phyloP scores from a whole-genome alignment of 2,113 vertebrate genomes.

The Colistium nudipinnis region DNA sequence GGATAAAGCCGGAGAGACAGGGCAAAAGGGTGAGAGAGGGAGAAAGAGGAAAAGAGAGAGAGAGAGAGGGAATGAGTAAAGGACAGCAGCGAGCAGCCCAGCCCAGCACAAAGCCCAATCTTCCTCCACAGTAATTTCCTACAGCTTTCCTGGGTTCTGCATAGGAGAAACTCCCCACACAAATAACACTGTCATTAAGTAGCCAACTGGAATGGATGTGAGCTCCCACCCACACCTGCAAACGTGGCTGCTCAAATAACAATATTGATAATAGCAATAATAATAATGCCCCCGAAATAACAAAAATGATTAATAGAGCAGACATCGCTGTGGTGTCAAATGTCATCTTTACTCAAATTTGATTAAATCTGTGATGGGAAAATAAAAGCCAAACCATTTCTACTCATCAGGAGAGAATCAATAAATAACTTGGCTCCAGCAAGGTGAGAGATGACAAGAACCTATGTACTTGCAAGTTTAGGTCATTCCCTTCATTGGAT shows the following conservation, averaged over 20 bases:
- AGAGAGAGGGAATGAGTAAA: conserved; percentile 26
- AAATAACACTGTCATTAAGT: conserved; percentile 79
- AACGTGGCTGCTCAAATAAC: conserved; percentile 49
- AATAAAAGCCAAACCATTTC: background rate
- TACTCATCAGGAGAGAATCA: background rate
- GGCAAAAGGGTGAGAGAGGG: conserved; percentile 53
- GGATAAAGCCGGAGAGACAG: conserved; percentile 56
- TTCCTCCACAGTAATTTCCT: conserved; percentile 80
- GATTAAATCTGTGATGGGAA: conserved; percentile 3
- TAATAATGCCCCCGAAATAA: conserved; percentile 43
- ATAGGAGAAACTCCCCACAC: conserved; percentile 59
- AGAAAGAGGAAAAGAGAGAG: conserved; percentile 19
- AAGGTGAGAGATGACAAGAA: conserved; percentile 8
- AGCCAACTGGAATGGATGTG: conserved; percentile 68
- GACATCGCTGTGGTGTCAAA: conserved; percentile 7
- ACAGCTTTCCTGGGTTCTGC: conserved; percentile 64
- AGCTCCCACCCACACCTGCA: conserved; percentile 80
- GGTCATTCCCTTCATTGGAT: background rate
- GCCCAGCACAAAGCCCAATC: conserved; percentile 76
- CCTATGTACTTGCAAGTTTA: background rate
- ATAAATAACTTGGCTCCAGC: background rate
- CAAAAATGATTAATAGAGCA: conserved; percentile 43
- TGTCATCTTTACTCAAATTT: conserved; percentile 11
- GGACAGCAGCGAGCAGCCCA: conserved; percentile 60
- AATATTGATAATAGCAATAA: conserved; percentile 29